These are phyloP conservation scores for Sesia bembeciformis DNA, from an alignment of 2,888 invertebrate species.

Conservation along the genomic window DNA sequence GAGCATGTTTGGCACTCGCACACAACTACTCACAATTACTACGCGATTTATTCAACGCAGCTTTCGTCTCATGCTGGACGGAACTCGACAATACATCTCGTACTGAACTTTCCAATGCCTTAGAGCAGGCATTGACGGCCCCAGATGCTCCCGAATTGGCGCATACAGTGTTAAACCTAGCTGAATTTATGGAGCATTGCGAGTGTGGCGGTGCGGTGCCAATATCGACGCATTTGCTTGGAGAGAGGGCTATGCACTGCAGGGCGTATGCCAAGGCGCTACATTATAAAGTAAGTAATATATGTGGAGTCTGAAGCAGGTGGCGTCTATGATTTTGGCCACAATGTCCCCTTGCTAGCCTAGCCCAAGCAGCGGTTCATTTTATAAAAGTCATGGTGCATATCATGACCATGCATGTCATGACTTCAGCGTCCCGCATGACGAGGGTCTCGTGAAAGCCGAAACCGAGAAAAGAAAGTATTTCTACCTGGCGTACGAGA, in stretches of 20 bases:
- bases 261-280: conserved; percentile 80
- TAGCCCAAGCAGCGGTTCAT: too few relatives aligned
- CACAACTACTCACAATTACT: conserved; percentile 97
- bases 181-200: conserved; percentile 99
- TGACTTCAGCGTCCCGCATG: too few relatives aligned
- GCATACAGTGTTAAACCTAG: conserved; percentile 96
- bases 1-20: conserved; percentile 93
- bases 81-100: conserved; percentile 89
- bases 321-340: too few relatives aligned
- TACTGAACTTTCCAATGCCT: conserved; percentile 86
- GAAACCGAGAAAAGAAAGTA: too few relatives aligned
- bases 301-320: too few relatives aligned
- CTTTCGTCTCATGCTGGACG: conserved; percentile 99
- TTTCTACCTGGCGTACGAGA: too few relatives aligned
- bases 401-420: too few relatives aligned
- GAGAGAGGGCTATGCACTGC: conserved; percentile 96
- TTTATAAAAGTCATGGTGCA: too few relatives aligned
- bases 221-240: conserved; percentile 88
- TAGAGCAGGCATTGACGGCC: conserved; percentile 92
- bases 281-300: conserved; percentile 67
- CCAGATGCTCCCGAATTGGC: conserved; percentile 97
- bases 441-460: too few relatives aligned
- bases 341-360: too few relatives aligned
- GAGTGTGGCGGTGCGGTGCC: conserved; percentile 93
- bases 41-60: conserved; percentile 97